Conservation (phyloP, 2,113 vertebrate genomes). For the Gasterosteus aculeatus region DNA sequence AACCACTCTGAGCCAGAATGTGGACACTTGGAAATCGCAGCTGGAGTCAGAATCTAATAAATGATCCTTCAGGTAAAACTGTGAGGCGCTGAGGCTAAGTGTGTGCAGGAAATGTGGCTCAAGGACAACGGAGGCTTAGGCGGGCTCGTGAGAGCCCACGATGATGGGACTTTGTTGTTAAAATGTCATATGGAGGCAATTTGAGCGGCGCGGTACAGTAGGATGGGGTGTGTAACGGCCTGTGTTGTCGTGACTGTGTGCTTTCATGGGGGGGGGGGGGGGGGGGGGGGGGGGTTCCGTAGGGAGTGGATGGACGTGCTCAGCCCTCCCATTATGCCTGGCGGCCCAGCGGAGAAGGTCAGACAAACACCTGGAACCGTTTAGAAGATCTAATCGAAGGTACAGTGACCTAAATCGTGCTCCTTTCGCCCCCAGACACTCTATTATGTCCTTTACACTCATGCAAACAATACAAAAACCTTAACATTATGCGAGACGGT, state of each 20-base stretch:
- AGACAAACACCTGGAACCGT: slow-evolving; percentile 55
- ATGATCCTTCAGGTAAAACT: slow-evolving; percentile 71
- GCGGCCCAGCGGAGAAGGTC: slow-evolving; percentile 73
- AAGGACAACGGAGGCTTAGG: slow-evolving; percentile 67
- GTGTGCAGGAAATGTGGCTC: slow-evolving; percentile 60
- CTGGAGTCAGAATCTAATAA: slow-evolving; percentile 72
- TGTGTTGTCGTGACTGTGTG: slow-evolving; percentile 68
- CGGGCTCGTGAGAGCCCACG: slow-evolving; percentile 55
- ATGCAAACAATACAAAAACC: slow-evolving; percentile 32
- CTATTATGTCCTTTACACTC: slow-evolving; percentile 45
- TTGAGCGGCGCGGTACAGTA: slow-evolving; percentile 26
- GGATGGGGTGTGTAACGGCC: slow-evolving; percentile 62
- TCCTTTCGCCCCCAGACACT: slow-evolving; percentile 30
- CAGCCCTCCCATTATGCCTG: slow-evolving; percentile 80
- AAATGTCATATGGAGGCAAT: slow-evolving; percentile 60
- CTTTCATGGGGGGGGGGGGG: slow-evolving; percentile 52
- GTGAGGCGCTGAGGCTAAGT: slow-evolving; percentile 48
- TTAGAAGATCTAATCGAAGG: slow-evolving; percentile 65
- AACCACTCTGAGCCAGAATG: slow-evolving; percentile 53
- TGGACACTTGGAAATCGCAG: slow-evolving; percentile 71
- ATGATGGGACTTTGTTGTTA: slow-evolving; percentile 71
- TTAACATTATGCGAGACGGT: slow-evolving; percentile 42
- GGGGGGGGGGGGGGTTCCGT: slow-evolving; percentile 54
- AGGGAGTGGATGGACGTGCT: slow-evolving; percentile 83
- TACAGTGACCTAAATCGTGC: slow-evolving; percentile 61